phyloP scores from a whole-genome alignment of 1,140 invertebrate genomes.

The Drosophila prosaltans region DNA sequence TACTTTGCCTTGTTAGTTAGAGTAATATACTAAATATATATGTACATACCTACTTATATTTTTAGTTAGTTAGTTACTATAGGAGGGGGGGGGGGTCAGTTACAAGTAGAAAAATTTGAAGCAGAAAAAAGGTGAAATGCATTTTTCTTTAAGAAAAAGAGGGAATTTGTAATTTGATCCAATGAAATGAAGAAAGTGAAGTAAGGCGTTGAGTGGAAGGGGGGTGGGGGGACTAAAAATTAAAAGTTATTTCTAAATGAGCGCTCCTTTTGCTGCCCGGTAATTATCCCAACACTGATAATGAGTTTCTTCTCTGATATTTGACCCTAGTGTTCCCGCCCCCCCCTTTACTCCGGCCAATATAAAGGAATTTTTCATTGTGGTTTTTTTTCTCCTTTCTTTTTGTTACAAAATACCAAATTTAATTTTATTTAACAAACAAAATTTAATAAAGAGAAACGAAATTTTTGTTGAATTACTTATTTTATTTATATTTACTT shows the following conservation, averaged over 20 bases:
- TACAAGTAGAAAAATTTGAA: neutral
- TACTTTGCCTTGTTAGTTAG: neutral
- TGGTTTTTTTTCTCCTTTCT: constrained; percentile 22
- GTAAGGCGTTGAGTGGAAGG: too few species aligned
- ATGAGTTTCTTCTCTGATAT: neutral
- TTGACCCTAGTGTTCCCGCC: too few species aligned
- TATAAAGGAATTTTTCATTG: too few species aligned
- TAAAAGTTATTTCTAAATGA: constrained; percentile 13
- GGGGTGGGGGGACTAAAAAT: neutral
- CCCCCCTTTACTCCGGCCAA: too few species aligned
- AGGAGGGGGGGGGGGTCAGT: neutral
- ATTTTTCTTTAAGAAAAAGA: constrained; percentile 23
- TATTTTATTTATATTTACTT: constrained; percentile 27
- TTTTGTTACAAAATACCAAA: constrained; percentile 2
- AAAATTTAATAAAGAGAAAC: constrained; percentile 16
- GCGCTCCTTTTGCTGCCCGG: neutral
- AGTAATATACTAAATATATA: neutral
- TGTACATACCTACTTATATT: neutral
- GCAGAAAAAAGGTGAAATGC: constrained; percentile 38
- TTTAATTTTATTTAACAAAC: constrained; percentile 33
- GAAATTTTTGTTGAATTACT: too few species aligned
- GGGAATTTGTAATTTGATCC: neutral
- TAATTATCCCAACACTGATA: neutral
- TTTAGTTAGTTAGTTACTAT: constrained; percentile 4
- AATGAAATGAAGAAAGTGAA: neutral